Evolutionary conservation across 2,113 vertebrate genomes (phyloP).

Genomic region (Hippocampus comes): DNA sequence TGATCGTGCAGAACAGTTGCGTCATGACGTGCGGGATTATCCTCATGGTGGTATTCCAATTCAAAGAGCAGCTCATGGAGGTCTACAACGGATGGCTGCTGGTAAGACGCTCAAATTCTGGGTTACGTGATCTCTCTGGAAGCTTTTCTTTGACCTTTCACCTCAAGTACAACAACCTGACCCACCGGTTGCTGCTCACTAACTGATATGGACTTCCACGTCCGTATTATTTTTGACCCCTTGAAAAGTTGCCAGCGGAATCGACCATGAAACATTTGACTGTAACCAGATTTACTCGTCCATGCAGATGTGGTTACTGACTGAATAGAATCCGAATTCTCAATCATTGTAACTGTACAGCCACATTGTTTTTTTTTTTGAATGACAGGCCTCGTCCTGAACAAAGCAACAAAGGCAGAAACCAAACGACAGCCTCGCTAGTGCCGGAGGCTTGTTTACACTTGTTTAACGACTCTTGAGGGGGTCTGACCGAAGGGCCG

Average conservation of each 20-base stretch:
- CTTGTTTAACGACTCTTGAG: conserved; percentile 3
- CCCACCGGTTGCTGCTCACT: neutral
- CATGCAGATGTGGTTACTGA: neutral
- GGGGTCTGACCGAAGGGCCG: conserved; percentile 32
- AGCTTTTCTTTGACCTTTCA: neutral
- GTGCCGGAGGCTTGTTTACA: neutral
- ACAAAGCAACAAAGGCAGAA: neutral
- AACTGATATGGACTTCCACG: conserved; percentile 4
- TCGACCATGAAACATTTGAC: neutral
- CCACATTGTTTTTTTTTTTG: neutral
- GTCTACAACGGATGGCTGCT: conserved; percentile 95
- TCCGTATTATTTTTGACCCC: neutral
- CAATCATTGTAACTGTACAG: neutral
- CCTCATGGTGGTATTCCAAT: conserved; percentile 92
- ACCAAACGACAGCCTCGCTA: neutral
- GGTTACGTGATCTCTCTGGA: neutral
- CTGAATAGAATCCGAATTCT: neutral
- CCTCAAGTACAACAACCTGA: neutral
- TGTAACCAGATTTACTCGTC: neutral
- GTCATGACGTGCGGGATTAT: conserved; percentile 91
- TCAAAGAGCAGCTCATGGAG: conserved; percentile 80
- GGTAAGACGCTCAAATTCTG: conserved; percentile 72
- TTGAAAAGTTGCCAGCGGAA: neutral
- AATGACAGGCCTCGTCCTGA: neutral
- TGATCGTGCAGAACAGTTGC: conserved; percentile 90